A percentile compares a stretch with the other conserved stretches of the same genome.
phyloP scores from a whole-genome alignment of 1,140 invertebrate species.

The Nephotettix cincticeps region DNA sequence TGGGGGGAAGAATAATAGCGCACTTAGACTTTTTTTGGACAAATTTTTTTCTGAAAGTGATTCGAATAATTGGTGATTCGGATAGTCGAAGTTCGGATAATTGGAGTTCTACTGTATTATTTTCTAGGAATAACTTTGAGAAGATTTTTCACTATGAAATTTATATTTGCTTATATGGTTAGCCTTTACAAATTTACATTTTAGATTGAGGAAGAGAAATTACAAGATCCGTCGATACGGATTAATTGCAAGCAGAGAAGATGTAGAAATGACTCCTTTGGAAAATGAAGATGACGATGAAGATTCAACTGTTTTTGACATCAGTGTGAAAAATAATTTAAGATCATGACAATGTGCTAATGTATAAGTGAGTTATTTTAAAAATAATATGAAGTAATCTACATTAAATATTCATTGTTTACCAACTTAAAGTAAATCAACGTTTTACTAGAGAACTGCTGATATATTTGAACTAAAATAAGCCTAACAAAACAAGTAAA shows the following conservation, averaged over 20 bases:
- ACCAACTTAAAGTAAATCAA: too few species aligned
- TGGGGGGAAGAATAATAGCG: too few species aligned
- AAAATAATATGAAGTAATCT: too few species aligned
- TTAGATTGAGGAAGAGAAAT: slow-evolving; percentile 28
- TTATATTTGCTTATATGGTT: background rate
- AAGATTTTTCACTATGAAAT: background rate
- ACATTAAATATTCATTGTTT: too few species aligned
- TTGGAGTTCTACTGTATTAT: background rate
- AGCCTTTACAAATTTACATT: background rate
- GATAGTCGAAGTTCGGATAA: background rate
- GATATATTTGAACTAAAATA: too few species aligned
- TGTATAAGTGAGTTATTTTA: background rate
- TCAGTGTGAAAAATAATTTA: slow-evolving; percentile 33
- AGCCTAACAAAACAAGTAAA: too few species aligned
- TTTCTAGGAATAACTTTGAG: background rate
- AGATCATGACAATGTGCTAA: slow-evolving; percentile 22
- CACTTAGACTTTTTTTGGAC: too few species aligned
- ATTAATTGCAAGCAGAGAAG: slow-evolving; percentile 53
- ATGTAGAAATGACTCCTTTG: slow-evolving; percentile 59
- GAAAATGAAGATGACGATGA: slow-evolving; percentile 59
- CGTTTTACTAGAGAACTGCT: too few species aligned
- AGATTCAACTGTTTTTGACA: slow-evolving; percentile 56
- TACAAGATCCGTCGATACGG: slow-evolving; percentile 54
- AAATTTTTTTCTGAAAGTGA: background rate
- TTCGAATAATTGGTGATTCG: background rate